Percentiles rank a stretch among this genome's conserved stretches.
phyloP scores from a whole-genome alignment of 1,140 invertebrate species.

The Chrysomallon squamiferum region DNA sequence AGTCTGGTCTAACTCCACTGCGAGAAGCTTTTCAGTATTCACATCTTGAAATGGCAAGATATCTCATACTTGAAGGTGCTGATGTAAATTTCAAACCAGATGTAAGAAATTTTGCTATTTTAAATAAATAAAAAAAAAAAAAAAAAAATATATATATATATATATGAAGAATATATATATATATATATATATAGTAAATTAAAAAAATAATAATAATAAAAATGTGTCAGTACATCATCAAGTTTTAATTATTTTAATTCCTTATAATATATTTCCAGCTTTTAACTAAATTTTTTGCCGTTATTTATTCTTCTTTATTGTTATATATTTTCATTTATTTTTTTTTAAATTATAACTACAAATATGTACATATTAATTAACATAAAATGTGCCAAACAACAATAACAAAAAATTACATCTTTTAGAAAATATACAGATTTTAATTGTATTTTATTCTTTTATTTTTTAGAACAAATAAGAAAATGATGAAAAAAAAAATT shows the following conservation, averaged over 20 bases:
- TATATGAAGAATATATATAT: neutral
- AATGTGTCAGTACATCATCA: neutral
- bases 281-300: too few species aligned
- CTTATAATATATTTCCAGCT: neutral
- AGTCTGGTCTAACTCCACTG: conserved; percentile 20
- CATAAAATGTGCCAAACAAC: too few species aligned
- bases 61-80: conserved; percentile 27
- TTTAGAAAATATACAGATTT: too few species aligned
- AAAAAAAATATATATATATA: neutral
- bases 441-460: too few species aligned
- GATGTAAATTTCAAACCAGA: conserved; percentile 23
- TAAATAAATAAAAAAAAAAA: neutral
- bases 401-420: too few species aligned
- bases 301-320: too few species aligned
- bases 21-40: conserved; percentile 22
- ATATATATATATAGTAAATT: neutral
- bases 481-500: too few species aligned
- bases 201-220: neutral
- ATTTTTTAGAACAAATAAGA: too few species aligned
- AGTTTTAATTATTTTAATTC: neutral
- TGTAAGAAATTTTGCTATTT: conserved; percentile 11
- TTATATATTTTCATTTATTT: too few species aligned
- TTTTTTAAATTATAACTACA: too few species aligned
- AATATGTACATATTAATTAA: too few species aligned
- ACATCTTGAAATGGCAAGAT: conserved; percentile 22